phyloP scores from a whole-genome alignment of 2,797 vertebrate species.

The Cygnus olor region DNA sequence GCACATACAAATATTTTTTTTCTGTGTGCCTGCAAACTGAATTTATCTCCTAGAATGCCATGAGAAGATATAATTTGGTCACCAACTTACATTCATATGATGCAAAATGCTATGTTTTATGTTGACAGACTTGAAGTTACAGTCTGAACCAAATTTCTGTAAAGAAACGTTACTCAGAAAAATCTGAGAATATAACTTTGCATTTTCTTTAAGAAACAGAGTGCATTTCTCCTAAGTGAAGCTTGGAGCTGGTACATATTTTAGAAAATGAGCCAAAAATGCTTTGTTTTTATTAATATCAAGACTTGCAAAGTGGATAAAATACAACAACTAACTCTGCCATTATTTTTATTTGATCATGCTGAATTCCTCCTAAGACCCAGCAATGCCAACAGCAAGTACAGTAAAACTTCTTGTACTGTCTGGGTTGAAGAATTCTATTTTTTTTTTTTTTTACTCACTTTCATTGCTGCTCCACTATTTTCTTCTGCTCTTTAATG shows the following conservation, averaged over 20 bases:
- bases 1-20: background rate
- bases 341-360: slow-evolving; percentile 35
- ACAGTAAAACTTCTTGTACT: background rate
- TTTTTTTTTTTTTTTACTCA: slow-evolving; percentile 4
- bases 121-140: background rate
- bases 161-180: background rate
- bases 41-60: background rate
- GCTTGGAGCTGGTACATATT: background rate
- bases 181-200: background rate
- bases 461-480: background rate
- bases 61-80: background rate
- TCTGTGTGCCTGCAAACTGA: background rate
- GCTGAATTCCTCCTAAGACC: background rate
- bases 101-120: background rate
- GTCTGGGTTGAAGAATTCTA: background rate
- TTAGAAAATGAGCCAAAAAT: background rate
- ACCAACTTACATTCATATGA: background rate
- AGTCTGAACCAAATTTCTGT: background rate
- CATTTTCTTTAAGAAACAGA: background rate
- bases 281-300: background rate
- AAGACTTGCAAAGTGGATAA: background rate
- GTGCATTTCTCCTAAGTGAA: background rate
- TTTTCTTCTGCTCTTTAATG: background rate
- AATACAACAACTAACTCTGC: background rate
- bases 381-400: background rate